Evolutionary conservation across 2,797 vertebrate genomes (phyloP).

Genomic region (Somateria mollissima): DNA sequence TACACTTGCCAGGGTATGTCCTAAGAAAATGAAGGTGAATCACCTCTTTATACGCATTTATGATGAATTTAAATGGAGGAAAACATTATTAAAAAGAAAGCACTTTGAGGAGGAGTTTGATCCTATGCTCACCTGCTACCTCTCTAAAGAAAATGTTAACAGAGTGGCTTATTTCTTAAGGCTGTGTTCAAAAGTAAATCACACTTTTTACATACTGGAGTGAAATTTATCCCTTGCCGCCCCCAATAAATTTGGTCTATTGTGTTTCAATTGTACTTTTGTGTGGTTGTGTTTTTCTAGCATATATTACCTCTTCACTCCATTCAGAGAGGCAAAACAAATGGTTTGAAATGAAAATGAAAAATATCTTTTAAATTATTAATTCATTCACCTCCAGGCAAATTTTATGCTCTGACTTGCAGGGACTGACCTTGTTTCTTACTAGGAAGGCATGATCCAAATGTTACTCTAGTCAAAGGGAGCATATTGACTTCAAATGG

Average conservation of each 20-base stretch:
- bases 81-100: not conserved
- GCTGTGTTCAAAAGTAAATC: not conserved
- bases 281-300: not conserved
- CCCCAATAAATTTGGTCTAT: not conserved
- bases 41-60: not conserved
- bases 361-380: slow-evolving; percentile 1
- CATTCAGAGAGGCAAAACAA: not conserved
- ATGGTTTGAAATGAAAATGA: not conserved
- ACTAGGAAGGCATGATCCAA: not conserved
- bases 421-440: not conserved
- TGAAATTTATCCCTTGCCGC: not conserved
- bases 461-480: not conserved
- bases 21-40: not conserved
- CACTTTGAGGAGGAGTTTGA: not conserved
- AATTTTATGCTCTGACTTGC: not conserved
- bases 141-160: not conserved
- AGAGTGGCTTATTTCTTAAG: not conserved
- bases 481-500: not conserved
- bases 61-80: not conserved
- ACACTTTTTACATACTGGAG: not conserved
- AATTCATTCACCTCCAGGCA: not conserved
- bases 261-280: not conserved
- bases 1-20: not conserved
- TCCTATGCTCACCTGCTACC: not conserved
- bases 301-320: not conserved